Evolutionary conservation across 1,140 invertebrate genomes (phyloP).

Genomic region (Psilanteris sp.): DNA sequence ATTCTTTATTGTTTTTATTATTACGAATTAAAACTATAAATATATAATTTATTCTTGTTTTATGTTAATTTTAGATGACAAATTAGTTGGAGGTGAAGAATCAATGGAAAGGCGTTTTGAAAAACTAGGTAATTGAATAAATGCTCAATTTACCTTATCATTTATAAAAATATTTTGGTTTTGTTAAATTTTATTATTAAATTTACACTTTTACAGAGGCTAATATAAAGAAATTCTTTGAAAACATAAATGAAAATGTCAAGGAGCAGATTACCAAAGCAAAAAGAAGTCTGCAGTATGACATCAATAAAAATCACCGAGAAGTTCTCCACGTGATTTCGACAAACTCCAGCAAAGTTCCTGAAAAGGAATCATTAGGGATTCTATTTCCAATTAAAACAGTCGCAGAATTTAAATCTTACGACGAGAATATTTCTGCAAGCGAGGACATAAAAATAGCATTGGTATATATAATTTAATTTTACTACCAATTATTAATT

Average conservation of each 20-base stretch:
- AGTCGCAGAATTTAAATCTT: slow-evolving; percentile 7
- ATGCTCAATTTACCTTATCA: too few species aligned
- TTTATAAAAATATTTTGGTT: too few species aligned
- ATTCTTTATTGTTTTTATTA: too few species aligned
- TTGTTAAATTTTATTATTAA: too few species aligned
- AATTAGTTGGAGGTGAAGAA: too few species aligned
- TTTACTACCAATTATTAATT: not conserved
- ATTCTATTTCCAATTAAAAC: slow-evolving; percentile 10
- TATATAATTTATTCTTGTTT: too few species aligned
- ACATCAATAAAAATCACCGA: slow-evolving; percentile 6
- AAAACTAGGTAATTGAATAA: too few species aligned
- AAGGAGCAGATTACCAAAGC: not conserved
- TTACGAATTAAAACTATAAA: too few species aligned
- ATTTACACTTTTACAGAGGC: slow-evolving; percentile 4
- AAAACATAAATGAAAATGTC: not conserved
- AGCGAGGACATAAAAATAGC: slow-evolving; percentile 12
- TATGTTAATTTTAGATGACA: too few species aligned
- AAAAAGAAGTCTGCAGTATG: slow-evolving; percentile 24
- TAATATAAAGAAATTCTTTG: not conserved
- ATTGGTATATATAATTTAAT: slow-evolving; percentile 16
- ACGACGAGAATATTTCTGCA: slow-evolving; percentile 1
- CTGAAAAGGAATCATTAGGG: not conserved
- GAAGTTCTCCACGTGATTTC: slow-evolving; percentile 12
- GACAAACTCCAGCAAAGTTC: slow-evolving; percentile 2
- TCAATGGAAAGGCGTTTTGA: too few species aligned